phyloP scores from a whole-genome alignment of 2,888 invertebrate species.

The Lepeophtheirus nordmannii region DNA sequence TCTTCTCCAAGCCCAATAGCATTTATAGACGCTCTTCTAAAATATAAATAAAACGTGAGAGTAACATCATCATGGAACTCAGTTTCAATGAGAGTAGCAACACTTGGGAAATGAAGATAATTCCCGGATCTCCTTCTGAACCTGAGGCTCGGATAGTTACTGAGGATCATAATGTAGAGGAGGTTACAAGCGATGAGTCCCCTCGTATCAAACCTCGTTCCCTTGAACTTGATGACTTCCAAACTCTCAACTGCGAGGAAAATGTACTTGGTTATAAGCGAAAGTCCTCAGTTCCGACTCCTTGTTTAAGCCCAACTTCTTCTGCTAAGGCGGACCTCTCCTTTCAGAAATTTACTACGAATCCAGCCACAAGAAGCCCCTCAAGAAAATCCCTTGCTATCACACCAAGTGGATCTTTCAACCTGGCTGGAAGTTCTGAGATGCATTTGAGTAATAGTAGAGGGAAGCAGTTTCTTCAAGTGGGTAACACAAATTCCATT shows the following conservation, averaged over 20 bases:
- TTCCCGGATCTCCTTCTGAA: neutral
- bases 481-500: constrained; percentile 17
- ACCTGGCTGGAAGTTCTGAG: neutral
- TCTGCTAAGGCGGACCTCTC: neutral
- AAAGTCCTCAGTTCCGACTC: neutral
- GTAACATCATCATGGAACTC: no score
- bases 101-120: neutral
- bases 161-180: neutral
- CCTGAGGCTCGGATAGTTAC: neutral
- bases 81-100: neutral
- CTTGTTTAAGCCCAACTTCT: neutral
- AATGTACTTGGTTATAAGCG: constrained; percentile 1
- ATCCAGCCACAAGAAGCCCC: neutral
- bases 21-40: no score
- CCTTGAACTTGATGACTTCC: neutral
- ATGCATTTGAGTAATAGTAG: neutral
- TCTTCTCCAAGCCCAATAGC: no score
- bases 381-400: neutral
- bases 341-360: neutral
- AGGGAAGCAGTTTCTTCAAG: constrained; percentile 19
- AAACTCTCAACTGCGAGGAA: neutral
- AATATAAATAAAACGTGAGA: no score
- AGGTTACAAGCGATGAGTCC: neutral
- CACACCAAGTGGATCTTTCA: neutral
- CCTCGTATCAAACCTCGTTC: neutral